These are phyloP conservation scores for Darevskia nairensis DNA, from an alignment of 2,797 vertebrate species.

Conservation along the genomic window DNA sequence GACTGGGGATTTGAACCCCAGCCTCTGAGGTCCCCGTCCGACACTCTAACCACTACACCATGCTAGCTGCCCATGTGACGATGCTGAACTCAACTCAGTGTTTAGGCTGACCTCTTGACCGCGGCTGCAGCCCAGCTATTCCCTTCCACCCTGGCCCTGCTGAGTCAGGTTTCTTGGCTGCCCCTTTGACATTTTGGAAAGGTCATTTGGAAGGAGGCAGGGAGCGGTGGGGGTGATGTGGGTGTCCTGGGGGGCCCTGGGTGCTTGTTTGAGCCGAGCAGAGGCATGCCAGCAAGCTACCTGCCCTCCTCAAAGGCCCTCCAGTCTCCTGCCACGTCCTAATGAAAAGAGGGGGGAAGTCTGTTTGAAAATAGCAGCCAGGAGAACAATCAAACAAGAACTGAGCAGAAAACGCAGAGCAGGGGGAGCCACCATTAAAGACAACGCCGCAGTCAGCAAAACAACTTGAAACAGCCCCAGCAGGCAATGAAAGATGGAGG, in stretches of 20 bases:
- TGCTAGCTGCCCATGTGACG: not conserved
- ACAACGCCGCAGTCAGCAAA: not conserved
- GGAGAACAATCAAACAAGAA: not conserved
- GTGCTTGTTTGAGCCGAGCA: not conserved
- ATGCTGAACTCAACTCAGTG: too few species aligned
- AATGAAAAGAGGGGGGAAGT: not conserved
- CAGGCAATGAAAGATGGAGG: not conserved
- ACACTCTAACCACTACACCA: too few species aligned
- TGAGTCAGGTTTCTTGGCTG: not conserved
- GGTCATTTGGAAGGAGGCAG: fast-evolving
- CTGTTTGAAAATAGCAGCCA: constrained; percentile 1
- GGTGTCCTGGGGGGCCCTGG: fast-evolving
- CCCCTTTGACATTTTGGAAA: not conserved
- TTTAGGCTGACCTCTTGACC: not conserved
- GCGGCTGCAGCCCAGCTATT: not conserved
- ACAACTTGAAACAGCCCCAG: not conserved
- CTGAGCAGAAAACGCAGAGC: not conserved
- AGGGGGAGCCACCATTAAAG: too few species aligned
- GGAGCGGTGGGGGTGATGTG: not conserved
- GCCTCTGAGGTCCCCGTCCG: too few species aligned
- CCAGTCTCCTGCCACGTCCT: not conserved
- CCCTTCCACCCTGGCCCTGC: too few species aligned
- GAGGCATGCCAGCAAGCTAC: too few species aligned
- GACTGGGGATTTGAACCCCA: too few species aligned
- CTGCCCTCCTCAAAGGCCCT: not conserved